Evolutionary conservation across 1,140 invertebrate genomes (phyloP).

Genomic region (Brachionus manjavacas): DNA sequence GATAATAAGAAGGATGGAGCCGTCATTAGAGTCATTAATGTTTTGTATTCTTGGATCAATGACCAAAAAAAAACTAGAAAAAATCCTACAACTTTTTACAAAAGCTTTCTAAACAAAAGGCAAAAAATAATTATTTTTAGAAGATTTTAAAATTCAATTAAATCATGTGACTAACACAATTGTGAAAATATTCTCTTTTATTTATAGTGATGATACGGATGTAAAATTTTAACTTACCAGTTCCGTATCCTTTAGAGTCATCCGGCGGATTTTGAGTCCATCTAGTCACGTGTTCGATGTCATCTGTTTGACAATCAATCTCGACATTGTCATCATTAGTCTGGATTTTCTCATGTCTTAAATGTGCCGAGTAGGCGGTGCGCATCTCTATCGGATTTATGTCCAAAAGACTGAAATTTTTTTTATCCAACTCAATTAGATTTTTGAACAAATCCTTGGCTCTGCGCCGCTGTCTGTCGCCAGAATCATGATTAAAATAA

Average conservation of each 20-base stretch:
- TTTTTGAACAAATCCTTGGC: conserved; percentile 29
- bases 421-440: conserved; percentile 31
- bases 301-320: conserved; percentile 36
- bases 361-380: conserved; percentile 27
- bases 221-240: background rate
- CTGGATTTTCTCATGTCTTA: conserved; percentile 38
- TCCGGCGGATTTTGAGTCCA: conserved; percentile 34
- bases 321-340: conserved; percentile 39
- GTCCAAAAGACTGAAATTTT: conserved; percentile 26
- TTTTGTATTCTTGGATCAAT: too few relatives aligned
- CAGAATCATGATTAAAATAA: conserved; percentile 36
- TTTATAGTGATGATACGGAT: too few relatives aligned
- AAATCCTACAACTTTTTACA: too few relatives aligned
- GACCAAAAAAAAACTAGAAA: too few relatives aligned
- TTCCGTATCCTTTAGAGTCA: conserved; percentile 32
- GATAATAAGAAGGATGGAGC: too few relatives aligned
- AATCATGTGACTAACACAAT: too few relatives aligned
- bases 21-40: too few relatives aligned
- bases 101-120: too few relatives aligned
- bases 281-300: conserved; percentile 1
- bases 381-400: conserved; percentile 35
- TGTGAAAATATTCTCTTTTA: too few relatives aligned
- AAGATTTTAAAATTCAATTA: too few relatives aligned
- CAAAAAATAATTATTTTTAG: too few relatives aligned
- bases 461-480: conserved; percentile 8